phyloP scores from a whole-genome alignment of 35 echinoderm and acorn worm species.

The Nesometra sesokonis region DNA sequence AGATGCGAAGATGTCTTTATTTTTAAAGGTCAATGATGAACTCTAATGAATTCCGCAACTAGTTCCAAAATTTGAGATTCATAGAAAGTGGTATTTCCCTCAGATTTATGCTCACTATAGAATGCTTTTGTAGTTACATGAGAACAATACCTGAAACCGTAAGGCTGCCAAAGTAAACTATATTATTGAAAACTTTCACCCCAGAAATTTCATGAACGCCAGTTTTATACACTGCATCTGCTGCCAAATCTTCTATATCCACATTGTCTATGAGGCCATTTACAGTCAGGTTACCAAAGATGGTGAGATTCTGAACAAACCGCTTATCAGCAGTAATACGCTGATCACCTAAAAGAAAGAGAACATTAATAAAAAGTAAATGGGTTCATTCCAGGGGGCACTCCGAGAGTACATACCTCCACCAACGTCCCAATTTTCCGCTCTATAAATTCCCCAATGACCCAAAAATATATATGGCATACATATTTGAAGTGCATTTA shows the following conservation, averaged over 20 bases:
- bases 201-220: conserved; percentile 33
- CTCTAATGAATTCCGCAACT: too few species aligned
- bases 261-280: conserved; percentile 40
- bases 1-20: too few species aligned
- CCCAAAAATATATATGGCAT: too few species aligned
- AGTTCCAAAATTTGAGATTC: too few species aligned
- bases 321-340: conserved; percentile 24
- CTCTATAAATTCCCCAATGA: too few species aligned
- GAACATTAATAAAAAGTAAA: background rate
- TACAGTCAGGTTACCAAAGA: conserved; percentile 9
- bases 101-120: too few species aligned
- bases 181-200: conserved; percentile 11
- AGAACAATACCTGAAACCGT: conserved; percentile 5
- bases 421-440: too few species aligned
- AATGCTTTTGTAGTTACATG: background rate
- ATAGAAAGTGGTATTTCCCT: too few species aligned
- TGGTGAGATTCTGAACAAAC: conserved; percentile 11
- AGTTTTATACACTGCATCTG: conserved; percentile 42
- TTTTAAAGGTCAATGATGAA: too few species aligned
- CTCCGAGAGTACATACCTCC: too few species aligned
- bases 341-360: conserved; percentile 30
- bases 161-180: background rate
- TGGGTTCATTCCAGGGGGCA: too few species aligned
- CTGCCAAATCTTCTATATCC: conserved; percentile 28
- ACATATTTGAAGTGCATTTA: too few species aligned